Conservation (phyloP, 2,888 invertebrate genomes). For the Aricia artaxerxes region DNA sequence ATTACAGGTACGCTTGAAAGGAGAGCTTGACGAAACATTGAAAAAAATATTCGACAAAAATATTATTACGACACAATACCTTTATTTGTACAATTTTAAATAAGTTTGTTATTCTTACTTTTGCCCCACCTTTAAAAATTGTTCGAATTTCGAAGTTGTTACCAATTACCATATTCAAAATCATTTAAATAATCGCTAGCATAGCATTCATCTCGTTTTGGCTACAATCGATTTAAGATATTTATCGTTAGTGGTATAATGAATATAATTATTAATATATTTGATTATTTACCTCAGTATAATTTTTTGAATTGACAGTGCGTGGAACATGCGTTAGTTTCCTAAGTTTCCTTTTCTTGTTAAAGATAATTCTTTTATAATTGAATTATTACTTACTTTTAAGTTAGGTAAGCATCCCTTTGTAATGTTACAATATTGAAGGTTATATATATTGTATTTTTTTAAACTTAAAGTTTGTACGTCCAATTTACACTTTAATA, state of each 20-base stretch:
- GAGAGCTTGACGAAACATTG: conserved; percentile 53
- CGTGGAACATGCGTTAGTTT: conserved; percentile 29
- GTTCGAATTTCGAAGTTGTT: conserved; percentile 42
- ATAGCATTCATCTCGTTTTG: conserved; percentile 14
- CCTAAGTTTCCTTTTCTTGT: conserved; percentile 30
- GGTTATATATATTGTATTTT: conserved; percentile 63
- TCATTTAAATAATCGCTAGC: not conserved
- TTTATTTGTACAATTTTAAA: conserved; percentile 63
- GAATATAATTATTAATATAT: conserved; percentile 24
- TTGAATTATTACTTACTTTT: conserved; percentile 47
- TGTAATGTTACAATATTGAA: conserved; percentile 55
- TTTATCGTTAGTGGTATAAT: conserved; percentile 18
- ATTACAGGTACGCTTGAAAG: conserved; percentile 72
- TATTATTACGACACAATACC: conserved; percentile 55
- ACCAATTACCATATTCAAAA: conserved; percentile 41
- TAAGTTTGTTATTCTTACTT: conserved; percentile 48
- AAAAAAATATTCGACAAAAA: conserved; percentile 54
- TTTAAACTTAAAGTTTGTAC: conserved; percentile 62
- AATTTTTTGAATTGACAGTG: conserved; percentile 30
- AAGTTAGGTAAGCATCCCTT: conserved; percentile 72
- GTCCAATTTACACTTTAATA: conserved; percentile 70
- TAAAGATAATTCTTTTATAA: conserved; percentile 29
- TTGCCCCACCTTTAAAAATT: conserved; percentile 53
- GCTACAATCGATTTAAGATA: conserved; percentile 7
- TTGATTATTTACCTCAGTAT: conserved; percentile 33